Evolutionary conservation across 2,113 vertebrate genomes (phyloP), one percentile per base, ranked within the genome.

Genomic region (Phalacrocorax aristotelis): DNA sequence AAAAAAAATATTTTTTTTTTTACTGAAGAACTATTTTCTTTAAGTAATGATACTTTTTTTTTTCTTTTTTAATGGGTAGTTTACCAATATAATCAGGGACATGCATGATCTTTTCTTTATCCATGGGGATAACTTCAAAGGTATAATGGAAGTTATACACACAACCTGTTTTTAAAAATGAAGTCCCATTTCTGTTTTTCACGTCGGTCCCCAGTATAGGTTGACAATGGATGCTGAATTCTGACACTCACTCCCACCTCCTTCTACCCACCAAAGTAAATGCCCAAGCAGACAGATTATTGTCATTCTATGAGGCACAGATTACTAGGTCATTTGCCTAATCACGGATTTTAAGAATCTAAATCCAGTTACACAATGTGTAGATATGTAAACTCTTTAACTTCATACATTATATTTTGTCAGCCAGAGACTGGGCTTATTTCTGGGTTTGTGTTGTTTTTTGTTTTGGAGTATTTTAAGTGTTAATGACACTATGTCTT

Each of bases 201-300:
- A 60, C 9, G 26, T 72, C 54, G 21, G 3, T n/a, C 1, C 4
- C 13, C 8, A 8, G 4, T 23, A 44, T 8, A 44, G 7, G 7
- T 40, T 65, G 30, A 70, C 87, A 83, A 36, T 1, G 1, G 21
- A 34, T 87, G 6, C 10, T 57, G 34, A 74, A 44, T 70, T 79
- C 44, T 70, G 30, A 68, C 19, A 65, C 2, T 9, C 19, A 25
- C 7, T 62, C 9, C 20, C 13, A 48, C 40, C 3, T 70, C 15
- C 8, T 9, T 72, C 13, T 3, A 30, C 11, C 7, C 19, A 71
- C 19, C 6, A 40, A 70, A 44, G 15, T 1, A 80, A 76, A 46
- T 30, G 8, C 18, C 7, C 10, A 71, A 76, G 13, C 8, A 80
- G 26, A 57, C 6, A 44, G 22, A 57, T 36, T 61, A 65, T 80